Percentiles rank a stretch among this genome's conserved stretches.
Evolutionary conservation across 2,888 invertebrate species (phyloP).

Genomic region (Chesias legatella): DNA sequence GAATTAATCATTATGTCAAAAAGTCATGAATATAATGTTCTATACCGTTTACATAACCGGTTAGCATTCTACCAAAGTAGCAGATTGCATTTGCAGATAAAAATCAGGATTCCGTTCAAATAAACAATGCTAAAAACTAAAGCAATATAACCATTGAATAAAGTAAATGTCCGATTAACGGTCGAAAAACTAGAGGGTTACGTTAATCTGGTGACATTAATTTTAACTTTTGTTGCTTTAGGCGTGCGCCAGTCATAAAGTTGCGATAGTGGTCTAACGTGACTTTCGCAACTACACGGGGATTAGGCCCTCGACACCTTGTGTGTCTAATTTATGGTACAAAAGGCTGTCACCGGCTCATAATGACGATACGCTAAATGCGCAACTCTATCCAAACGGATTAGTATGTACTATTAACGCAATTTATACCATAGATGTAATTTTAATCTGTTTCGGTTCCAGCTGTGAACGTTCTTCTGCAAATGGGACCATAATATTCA

Average conservation of each 20-base stretch:
- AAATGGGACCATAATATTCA: background rate
- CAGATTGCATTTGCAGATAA: too few species aligned
- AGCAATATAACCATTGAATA: too few species aligned
- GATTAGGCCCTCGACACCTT: conserved; percentile 68
- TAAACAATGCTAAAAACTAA: too few species aligned
- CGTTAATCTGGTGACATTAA: conserved; percentile 63
- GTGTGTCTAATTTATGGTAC: conserved; percentile 51
- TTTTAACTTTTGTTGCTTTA: conserved; percentile 65
- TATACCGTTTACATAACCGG: background rate
- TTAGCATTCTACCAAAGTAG: background rate
- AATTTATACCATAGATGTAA: conserved; percentile 23
- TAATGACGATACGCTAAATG: conserved; percentile 47
- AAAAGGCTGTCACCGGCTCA: conserved; percentile 68
- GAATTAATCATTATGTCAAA: conserved; percentile 34
- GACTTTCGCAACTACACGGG: conserved; percentile 46
- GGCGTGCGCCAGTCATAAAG: conserved; percentile 48
- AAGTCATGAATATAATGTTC: conserved; percentile 9
- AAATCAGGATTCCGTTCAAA: too few species aligned
- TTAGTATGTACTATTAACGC: conserved; percentile 51
- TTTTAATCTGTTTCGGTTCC: conserved; percentile 17
- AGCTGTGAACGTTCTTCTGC: conserved; percentile 10
- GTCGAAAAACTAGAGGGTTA: conserved; percentile 11
- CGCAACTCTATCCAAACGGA: conserved; percentile 61
- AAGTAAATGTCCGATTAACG: background rate
- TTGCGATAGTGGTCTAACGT: conserved; percentile 53